Evolutionary conservation across 2,113 vertebrate genomes (phyloP).

Genomic region (Hemiprocne comata): DNA sequence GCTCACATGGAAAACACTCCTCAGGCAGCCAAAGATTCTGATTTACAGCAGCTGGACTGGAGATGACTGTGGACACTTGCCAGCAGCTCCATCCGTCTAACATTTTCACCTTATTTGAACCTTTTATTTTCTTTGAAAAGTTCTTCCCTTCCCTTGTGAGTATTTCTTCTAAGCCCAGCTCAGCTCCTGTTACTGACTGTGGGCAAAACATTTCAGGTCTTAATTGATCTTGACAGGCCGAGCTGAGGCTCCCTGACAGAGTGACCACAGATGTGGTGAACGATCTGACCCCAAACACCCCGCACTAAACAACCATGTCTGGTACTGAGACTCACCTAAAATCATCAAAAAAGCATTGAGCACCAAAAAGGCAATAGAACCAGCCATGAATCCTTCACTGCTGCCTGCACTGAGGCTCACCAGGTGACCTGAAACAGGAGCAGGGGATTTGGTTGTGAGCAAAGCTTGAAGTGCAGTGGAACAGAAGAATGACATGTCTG

Average conservation of each 20-base stretch:
- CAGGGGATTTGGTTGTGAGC: background rate
- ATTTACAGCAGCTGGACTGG: constrained; percentile 56
- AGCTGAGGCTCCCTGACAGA: background rate
- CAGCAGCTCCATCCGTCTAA: background rate
- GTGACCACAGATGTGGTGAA: background rate
- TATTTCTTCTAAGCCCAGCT: background rate
- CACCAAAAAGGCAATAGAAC: constrained; percentile 82
- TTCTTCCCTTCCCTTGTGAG: background rate
- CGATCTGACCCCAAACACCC: background rate
- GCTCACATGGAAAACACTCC: constrained; percentile 62
- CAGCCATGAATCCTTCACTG: constrained; percentile 79
- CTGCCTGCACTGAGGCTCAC: constrained; percentile 55
- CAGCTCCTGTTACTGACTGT: constrained; percentile 50
- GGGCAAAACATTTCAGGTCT: constrained; percentile 1
- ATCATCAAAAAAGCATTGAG: constrained; percentile 82
- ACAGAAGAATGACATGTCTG: background rate
- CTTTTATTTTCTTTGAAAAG: constrained; percentile 51
- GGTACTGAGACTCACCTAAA: constrained; percentile 73
- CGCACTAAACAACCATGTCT: background rate
- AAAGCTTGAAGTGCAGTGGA: rapidly evolving
- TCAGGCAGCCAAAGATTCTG: background rate
- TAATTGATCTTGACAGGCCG: background rate
- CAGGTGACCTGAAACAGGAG: constrained; percentile 69
- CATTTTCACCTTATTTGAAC: constrained; percentile 45
- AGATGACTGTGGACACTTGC: background rate